Conservation (phyloP, 2,888 invertebrate genomes). For the Mallateleia sp. region DNA sequence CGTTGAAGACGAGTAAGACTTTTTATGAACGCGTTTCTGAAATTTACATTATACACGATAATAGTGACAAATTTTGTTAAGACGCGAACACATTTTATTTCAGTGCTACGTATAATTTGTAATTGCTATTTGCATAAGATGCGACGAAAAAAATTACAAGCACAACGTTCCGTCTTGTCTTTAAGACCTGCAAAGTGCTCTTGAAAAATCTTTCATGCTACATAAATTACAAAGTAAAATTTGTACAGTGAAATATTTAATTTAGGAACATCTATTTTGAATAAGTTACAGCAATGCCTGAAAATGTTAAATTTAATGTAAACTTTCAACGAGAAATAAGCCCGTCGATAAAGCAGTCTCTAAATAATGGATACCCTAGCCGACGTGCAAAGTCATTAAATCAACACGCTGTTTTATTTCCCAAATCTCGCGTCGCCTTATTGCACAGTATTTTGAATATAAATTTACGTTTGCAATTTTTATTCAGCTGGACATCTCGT, state of each 20-base stretch:
- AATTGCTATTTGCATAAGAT: background rate
- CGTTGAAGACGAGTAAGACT: background rate
- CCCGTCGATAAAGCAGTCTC: background rate
- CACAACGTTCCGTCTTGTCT: background rate
- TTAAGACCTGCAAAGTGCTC: background rate
- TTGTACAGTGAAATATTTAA: background rate
- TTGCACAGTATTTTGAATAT: slow-evolving; percentile 7
- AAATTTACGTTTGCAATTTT: background rate
- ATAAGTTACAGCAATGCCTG: background rate
- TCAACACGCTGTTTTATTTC: background rate
- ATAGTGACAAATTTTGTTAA: background rate
- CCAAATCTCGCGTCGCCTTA: background rate
- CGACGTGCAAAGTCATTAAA: background rate
- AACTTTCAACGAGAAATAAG: background rate
- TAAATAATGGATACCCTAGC: background rate
- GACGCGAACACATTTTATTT: background rate
- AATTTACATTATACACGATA: background rate
- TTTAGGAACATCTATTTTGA: background rate
- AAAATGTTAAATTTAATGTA: background rate
- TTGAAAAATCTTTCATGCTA: slow-evolving; percentile 24
- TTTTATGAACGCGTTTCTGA: background rate
- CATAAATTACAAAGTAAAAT: slow-evolving; percentile 35
- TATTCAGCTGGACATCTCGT: background rate
- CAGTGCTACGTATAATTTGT: background rate
- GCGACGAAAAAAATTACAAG: background rate